A percentile compares a stretch with the other conserved stretches of the same genome.
phyloP scores from a whole-genome alignment of 2,797 vertebrate genomes.

The Pseudochromis fuscus region DNA sequence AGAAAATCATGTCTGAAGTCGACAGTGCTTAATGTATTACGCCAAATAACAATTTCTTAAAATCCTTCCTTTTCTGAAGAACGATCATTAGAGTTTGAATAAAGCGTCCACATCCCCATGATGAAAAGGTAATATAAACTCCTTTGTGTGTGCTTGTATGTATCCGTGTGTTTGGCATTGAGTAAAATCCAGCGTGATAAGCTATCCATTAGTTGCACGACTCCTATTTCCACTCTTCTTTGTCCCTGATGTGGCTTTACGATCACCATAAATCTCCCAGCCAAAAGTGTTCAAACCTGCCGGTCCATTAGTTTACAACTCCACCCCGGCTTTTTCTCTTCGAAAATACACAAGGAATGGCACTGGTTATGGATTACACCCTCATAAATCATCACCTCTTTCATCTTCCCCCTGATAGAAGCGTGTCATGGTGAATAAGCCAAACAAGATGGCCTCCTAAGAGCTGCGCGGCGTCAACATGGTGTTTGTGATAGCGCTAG shows the following conservation, averaged over 20 bases:
- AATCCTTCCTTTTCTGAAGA: constrained; percentile 88
- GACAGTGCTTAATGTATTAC: constrained; percentile 88
- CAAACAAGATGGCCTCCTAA: constrained; percentile 78
- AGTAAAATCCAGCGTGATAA: constrained; percentile 67
- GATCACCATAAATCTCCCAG: constrained; percentile 83
- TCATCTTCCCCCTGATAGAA: constrained; percentile 73
- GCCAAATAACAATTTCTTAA: constrained; percentile 91
- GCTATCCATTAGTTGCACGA: constrained; percentile 75
- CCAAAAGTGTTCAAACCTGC: constrained; percentile 82
- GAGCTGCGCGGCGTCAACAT: constrained; percentile 74
- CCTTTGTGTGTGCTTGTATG: constrained; percentile 61
- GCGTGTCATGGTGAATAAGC: constrained; percentile 76
- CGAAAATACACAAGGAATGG: constrained; percentile 79
- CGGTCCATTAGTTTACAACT: constrained; percentile 87
- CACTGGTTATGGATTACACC: constrained; percentile 78
- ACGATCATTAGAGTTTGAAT: constrained; percentile 88
- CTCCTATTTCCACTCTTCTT: constrained; percentile 79
- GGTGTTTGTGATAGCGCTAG: constrained; percentile 79
- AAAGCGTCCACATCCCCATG: constrained; percentile 86
- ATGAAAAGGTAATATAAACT: constrained; percentile 77
- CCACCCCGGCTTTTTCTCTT: constrained; percentile 72
- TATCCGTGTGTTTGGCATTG: constrained; percentile 45
- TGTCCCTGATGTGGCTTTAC: constrained; percentile 84
- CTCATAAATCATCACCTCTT: constrained; percentile 81
- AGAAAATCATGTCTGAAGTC: constrained; percentile 88